Evolutionary conservation across 2,113 vertebrate species (phyloP), one percentile per base, ranked within the genome.

Genomic region (Gallinago jamesoni): DNA sequence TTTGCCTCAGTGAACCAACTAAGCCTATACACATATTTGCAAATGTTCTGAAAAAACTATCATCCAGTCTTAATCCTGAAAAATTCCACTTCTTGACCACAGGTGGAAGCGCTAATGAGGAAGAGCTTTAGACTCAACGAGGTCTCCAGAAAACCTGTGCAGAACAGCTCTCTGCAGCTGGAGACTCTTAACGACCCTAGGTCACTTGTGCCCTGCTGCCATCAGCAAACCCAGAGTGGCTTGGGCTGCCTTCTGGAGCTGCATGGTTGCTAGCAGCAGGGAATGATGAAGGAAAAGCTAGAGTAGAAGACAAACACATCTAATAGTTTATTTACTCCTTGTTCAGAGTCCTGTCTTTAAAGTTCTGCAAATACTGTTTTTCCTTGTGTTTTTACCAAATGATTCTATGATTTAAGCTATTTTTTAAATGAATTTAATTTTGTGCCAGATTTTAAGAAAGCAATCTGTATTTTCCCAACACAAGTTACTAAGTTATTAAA

Each of bases 181-280:
- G 16, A 52, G 43, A n/a, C 15, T 6, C 47, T 9, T 23, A 45
- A 47, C 7, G 41, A 14, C 2, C 0, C 1, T 0, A 1, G 85
- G 10, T 0, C 28, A 16, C 18, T 9, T 3, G 0, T 30, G n/a
- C 7, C 50, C 50, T 28, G 19, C 74, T 66, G 59, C 75, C 57
- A 57, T 2, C 3, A 63, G 56, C 52, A 67, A 45, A 30, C 3
- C 15, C 67, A 33, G 67, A 12, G 1, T 22, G 30, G 52, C 67
- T 7, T 1, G 0, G 13, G 66, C 45, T 69, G 67, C 75, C 52
- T 37, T 53, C 57, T 1, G 16, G 30, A 64, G 47, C 60, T 21
- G 43, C 12, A 5, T 27, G 23, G 45, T 30, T 7, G 47, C 45
- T 7, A 28, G 7, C 43, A 45, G 25, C 22, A 41, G 48, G 13